Base-by-base conservation (phyloP, 2,797 vertebrate species). In the Microchirus variegatus region DNA sequence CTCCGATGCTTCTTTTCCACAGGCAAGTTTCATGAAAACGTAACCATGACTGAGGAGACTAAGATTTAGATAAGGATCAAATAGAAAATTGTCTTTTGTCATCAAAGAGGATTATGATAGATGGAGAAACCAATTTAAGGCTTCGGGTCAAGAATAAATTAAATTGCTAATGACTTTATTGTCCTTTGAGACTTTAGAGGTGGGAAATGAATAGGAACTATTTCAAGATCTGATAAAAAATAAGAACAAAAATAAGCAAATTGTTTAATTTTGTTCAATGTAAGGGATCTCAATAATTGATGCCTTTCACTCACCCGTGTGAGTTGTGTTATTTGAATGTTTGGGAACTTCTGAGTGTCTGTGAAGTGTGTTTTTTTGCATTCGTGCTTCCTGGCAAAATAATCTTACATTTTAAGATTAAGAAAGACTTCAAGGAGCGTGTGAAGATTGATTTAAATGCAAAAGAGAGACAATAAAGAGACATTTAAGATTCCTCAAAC, bases 1-100 rank as follows among this genome's bases (percentile, higher is more conserved):
- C 45, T 65, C 38, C 50, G 67, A 69, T 73, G 73, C 42, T 49
- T 73, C 50, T 14, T 63, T 17, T 26, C 52, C 58, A 4, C 53
- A 31, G 75, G 57, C 76, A 8, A 46, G 53, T 75, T 70, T 40
- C 35, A 53, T 22, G 64, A 53, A 36, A 43, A 41, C 31, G 58
- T 9, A 2, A 55, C 31, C 31, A 42, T 26, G 36, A 61, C 53
- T 26, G 42, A 49, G 35, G 60, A 65, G 48, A 43, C 53, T 46
- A 13, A 9, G 63, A 56, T 22, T 15, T 26, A 22, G 63, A 46
- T 43, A 50, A 45, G 26, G 57, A 63, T 46, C 31, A 31, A 31
- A 31, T 31, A 6, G 45, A 59, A 73, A 64, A 62, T 60, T 38
- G 17, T 38, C 36, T 59, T 73, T 57, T 73, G 47, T 66, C 55